Percentiles rank a stretch among this genome's conserved stretches.
Conservation (phyloP, 2,797 vertebrate species). For the Chromobotia macracanthus region DNA sequence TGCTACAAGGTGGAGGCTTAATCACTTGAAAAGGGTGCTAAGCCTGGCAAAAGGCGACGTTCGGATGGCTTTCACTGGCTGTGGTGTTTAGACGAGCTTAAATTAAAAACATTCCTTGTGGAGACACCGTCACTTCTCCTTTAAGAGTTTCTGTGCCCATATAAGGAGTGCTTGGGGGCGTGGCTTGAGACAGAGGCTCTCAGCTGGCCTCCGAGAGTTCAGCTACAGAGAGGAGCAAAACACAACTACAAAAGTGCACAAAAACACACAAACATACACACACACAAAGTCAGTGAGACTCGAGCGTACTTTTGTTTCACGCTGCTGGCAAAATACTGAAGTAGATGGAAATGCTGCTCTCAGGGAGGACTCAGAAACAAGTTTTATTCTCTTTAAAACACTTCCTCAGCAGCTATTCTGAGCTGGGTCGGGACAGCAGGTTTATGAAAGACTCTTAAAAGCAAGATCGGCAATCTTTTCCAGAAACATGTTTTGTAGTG, state of each 20-base stretch:
- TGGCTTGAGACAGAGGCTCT: constrained; percentile 41
- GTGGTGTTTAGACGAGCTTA: not conserved
- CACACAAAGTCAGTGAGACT: not conserved
- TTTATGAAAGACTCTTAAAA: constrained; percentile 2
- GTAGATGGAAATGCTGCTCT: not conserved
- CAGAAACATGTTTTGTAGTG: too few relatives aligned
- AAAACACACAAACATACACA: constrained; percentile 4
- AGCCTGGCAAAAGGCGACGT: not conserved
- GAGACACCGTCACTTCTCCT: constrained; percentile 56
- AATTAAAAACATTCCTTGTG: constrained; percentile 20
- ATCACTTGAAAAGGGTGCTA: not conserved
- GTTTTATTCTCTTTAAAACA: constrained; percentile 23
- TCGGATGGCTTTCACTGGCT: not conserved
- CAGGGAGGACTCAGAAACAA: not conserved
- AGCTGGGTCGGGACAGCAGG: constrained; percentile 7
- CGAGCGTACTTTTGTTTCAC: not conserved
- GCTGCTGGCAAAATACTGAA: constrained; percentile 1
- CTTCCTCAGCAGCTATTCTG: constrained; percentile 22
- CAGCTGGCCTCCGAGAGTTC: constrained; percentile 23
- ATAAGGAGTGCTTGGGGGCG: constrained; percentile 62
- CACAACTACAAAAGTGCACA: constrained; percentile 28
- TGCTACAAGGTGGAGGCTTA: not conserved
- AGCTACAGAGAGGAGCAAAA: constrained; percentile 20
- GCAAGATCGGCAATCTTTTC: too few relatives aligned
- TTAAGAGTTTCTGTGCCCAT: constrained; percentile 67